A percentile compares a stretch with the other conserved stretches of the same genome.
These are phyloP conservation scores for Xyrichtys novacula DNA, from an alignment of 2,797 vertebrate genomes.

Conservation along the genomic window DNA sequence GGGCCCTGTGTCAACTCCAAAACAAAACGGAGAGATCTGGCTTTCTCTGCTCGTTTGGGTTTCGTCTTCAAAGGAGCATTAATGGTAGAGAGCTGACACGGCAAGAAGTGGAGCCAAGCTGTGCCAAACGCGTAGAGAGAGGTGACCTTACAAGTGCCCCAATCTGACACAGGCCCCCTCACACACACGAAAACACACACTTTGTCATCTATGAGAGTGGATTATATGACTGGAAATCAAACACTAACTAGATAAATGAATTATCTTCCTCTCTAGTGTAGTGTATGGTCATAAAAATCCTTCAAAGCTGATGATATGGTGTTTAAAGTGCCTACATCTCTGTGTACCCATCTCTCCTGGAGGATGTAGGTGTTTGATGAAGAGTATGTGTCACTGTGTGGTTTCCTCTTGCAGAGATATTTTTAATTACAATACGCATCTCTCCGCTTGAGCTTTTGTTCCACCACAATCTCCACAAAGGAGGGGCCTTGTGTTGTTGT, in stretches of 20 bases:
- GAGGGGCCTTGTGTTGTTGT: not conserved
- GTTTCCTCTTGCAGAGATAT: constrained; percentile 21
- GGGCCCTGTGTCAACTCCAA: constrained; percentile 53
- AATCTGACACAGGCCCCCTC: constrained; percentile 22
- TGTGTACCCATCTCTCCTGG: constrained; percentile 12
- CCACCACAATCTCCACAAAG: not conserved
- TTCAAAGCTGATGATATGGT: constrained; percentile 36
- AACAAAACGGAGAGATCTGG: constrained; percentile 29
- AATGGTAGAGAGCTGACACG: constrained; percentile 52
- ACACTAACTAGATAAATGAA: constrained; percentile 25
- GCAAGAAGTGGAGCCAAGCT: constrained; percentile 55
- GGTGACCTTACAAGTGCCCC: constrained; percentile 52
- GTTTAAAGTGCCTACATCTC: constrained; percentile 29
- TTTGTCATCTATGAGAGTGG: constrained; percentile 1
- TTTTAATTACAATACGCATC: constrained; percentile 13
- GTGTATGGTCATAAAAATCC: constrained; percentile 23
- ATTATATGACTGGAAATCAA: constrained; percentile 26
- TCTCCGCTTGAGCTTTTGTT: constrained; percentile 6
- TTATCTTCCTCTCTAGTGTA: constrained; percentile 15
- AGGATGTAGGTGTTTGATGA: constrained; percentile 9
- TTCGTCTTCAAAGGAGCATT: constrained; percentile 14
- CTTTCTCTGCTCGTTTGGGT: constrained; percentile 9
- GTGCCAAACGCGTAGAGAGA: constrained; percentile 54
- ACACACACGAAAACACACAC: constrained; percentile 20
- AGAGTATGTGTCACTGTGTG: constrained; percentile 30